Evolutionary conservation across 2,888 invertebrate species (phyloP).

Genomic region (Merodon equestris): DNA sequence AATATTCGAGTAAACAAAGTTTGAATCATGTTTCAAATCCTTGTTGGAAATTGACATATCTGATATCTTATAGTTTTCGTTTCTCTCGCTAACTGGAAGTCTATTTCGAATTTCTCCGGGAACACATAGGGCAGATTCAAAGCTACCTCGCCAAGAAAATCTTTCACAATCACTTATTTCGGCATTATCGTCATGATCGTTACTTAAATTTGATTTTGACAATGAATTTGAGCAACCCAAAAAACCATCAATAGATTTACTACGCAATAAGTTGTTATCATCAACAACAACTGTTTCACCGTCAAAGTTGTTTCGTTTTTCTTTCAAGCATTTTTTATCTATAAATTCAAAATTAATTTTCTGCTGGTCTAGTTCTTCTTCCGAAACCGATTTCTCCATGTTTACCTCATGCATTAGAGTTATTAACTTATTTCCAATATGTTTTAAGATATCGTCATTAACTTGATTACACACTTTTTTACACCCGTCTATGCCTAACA

Average conservation of each 20-base stretch:
- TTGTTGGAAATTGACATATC: conserved; percentile 86
- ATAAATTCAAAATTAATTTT: no score
- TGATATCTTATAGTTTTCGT: conserved; percentile 83
- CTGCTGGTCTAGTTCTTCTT: no score
- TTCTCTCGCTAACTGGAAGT: conserved; percentile 83
- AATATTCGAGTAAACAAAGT: conserved; percentile 82
- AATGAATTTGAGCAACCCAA: conserved; percentile 81
- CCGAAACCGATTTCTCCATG: conserved; percentile 80
- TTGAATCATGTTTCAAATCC: conserved; percentile 90
- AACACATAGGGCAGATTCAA: conserved; percentile 93
- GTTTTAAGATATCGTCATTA: conserved; percentile 94
- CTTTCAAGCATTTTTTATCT: no score
- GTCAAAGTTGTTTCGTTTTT: no score
- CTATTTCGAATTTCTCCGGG: conserved; percentile 90
- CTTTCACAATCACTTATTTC: conserved; percentile 92
- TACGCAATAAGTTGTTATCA: conserved; percentile 83
- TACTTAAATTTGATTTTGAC: conserved; percentile 79
- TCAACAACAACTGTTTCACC: no score
- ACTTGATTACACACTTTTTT: conserved; percentile 88
- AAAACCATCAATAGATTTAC: conserved; percentile 89
- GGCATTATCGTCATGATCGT: conserved; percentile 80
- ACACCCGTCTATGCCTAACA: neutral
- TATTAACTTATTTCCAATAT: conserved; percentile 91
- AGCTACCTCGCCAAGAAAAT: conserved; percentile 95
- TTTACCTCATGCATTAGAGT: conserved; percentile 96